Evolutionary conservation across 2,113 vertebrate species (phyloP), one percentile per base, ranked within the genome.

Genomic region (Barbus barbus): DNA sequence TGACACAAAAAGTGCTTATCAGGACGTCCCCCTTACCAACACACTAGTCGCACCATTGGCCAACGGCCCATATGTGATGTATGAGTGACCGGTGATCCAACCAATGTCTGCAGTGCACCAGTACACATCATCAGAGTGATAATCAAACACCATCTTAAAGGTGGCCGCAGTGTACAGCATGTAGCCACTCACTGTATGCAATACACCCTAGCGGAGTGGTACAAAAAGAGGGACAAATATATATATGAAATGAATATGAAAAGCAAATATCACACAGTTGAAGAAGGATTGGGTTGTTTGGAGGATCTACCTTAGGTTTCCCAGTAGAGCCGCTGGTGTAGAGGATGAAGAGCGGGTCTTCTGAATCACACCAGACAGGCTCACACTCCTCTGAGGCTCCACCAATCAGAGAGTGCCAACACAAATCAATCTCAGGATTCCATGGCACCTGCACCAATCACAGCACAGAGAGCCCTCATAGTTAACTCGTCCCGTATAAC

Each of bases 51-150:
- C 97, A 12, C 97, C 98, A 0, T 98, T 97, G 11, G 96, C 97
- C 91, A 99, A 90, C 2, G 98, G 98, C 4, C 97, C 98, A 0
- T 99, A 99, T 6, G 96, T 96, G 92, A 99, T 91, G 90, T 99
- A 99, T 83, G 98, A 99, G 89, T 99, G 98, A 6, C 98, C 98
- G 0, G 98, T 99, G 88, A 99, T 99, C 98, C 98, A 99, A 0
- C 98, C 97, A 2, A 98, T 96, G 91, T 99, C 98, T 0, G 97
- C 98, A 0, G 98, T 99, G 93, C 98, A 99, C 98, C 98, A 99
- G 92, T 97, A 99, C 48, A 99, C 88, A 31, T 99, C 98, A 9
- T 96, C 94, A 0, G 94, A 88, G 38, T 97, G 97, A 91, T 98
- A 92, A 93, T 99, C 97, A 65, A 99, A 99, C 85, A 99, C 98